phyloP scores from a whole-genome alignment of 2,113 vertebrate species.

The Leptodactylus fuscus region DNA sequence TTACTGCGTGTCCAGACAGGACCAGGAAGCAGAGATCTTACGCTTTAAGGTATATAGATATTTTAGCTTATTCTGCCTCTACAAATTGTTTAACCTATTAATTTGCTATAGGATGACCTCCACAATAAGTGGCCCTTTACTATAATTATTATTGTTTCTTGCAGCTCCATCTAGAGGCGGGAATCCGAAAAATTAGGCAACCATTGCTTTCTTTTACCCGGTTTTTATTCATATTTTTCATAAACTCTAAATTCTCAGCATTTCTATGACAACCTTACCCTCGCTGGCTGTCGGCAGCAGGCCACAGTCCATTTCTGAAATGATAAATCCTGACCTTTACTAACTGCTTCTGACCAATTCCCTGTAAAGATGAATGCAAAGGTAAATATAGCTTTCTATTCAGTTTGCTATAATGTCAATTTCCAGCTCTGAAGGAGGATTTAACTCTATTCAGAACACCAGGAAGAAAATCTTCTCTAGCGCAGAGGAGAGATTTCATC shows the following conservation, averaged over 20 bases:
- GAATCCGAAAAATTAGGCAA: not conserved
- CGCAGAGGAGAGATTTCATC: conserved; percentile 24
- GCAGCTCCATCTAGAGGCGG: not conserved
- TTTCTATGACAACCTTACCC: not conserved
- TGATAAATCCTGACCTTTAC: conserved; percentile 31
- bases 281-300: not conserved
- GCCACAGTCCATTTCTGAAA: not conserved
- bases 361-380: conserved; percentile 17
- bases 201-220: not conserved
- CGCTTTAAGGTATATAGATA: no score
- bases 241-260: not conserved
- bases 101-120: not conserved
- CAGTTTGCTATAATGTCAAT: conserved; percentile 41
- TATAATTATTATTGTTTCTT: not conserved
- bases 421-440: conserved; percentile 27
- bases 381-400: conserved; percentile 35
- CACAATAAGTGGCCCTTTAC: not conserved
- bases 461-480: conserved; percentile 13
- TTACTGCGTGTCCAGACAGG: no score
- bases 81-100: no score
- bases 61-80: no score
- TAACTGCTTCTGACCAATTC: not conserved
- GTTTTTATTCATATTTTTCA: not conserved
- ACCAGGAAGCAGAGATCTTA: no score
- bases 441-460: conserved; percentile 31